phyloP scores from a whole-genome alignment of 64 coral and sea anemone species.

The Dendrophyllia cribrosa region DNA sequence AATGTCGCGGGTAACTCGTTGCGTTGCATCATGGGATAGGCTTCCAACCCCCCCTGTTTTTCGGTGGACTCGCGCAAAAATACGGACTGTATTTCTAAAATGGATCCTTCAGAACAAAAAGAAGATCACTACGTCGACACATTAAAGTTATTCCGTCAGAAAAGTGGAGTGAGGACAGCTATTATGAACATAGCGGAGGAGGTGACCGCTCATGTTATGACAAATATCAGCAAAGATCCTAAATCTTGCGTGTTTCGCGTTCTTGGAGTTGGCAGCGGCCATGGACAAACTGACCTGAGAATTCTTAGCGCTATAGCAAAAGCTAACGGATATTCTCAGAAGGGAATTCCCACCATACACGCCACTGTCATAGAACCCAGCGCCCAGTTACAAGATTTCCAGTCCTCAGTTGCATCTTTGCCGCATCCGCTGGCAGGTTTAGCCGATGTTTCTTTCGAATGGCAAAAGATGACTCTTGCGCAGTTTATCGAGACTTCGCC shows the following conservation, averaged over 20 bases:
- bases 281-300: background rate
- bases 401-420: background rate
- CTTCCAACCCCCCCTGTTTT: too few relatives aligned
- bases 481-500: background rate
- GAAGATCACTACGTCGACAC: background rate
- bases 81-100: too few relatives aligned
- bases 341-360: background rate
- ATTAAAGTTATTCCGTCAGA: background rate
- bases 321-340: background rate
- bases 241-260: background rate
- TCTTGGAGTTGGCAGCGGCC: constrained; percentile 1
- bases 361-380: background rate
- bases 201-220: background rate
- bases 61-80: too few relatives aligned
- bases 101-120: background rate
- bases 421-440: background rate
- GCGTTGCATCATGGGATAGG: too few relatives aligned
- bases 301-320: background rate
- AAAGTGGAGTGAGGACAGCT: background rate
- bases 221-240: background rate
- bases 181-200: background rate
- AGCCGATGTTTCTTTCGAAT: background rate
- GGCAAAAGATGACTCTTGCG: background rate
- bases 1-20: too few relatives aligned
- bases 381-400: background rate